A percentile compares a stretch with the other conserved stretches of the same genome.
phyloP scores from a whole-genome alignment of 2,113 vertebrate genomes.

The Paramisgurnus dabryanus region DNA sequence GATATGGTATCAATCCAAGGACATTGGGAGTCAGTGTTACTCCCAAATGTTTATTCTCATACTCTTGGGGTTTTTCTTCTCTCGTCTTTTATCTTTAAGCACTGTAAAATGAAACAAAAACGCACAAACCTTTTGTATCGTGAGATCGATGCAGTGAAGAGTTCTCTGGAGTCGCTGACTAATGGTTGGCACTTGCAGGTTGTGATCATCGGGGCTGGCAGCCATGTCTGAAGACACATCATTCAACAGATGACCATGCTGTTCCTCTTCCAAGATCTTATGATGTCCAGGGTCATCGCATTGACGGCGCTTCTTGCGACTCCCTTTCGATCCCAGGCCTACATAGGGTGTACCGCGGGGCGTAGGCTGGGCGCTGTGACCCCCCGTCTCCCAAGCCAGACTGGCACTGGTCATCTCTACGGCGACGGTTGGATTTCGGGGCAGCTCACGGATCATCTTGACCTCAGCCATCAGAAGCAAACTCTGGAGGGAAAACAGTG shows the following conservation, averaged over 20 bases:
- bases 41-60: too few species aligned
- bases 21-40: too few species aligned
- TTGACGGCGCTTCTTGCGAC: conserved; percentile 57
- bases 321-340: conserved; percentile 71
- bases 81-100: too few species aligned
- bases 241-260: conserved; percentile 83
- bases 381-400: conserved; percentile 88
- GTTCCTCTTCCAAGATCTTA: conserved; percentile 70
- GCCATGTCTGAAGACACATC: conserved; percentile 72
- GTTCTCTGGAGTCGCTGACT: conserved; percentile 82
- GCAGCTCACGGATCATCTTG: conserved; percentile 82
- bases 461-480: conserved; percentile 94
- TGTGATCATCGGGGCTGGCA: conserved; percentile 79
- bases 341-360: conserved; percentile 86
- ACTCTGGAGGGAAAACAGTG: conserved; percentile 83
- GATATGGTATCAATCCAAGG: too few species aligned
- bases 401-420: conserved; percentile 88
- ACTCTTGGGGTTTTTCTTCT: too few species aligned
- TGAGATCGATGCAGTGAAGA: conserved; percentile 83
- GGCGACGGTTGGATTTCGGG: conserved; percentile 80
- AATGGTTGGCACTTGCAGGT: conserved; percentile 69
- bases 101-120: background rate
- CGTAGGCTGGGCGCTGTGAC: conserved; percentile 86
- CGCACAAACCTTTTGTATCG: conserved; percentile 75
- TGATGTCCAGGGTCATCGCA: conserved; percentile 57